A percentile compares a stretch with the other conserved stretches of the same genome.
Conservation (phyloP, 2,888 invertebrate species). For the Phengaris alcon region DNA sequence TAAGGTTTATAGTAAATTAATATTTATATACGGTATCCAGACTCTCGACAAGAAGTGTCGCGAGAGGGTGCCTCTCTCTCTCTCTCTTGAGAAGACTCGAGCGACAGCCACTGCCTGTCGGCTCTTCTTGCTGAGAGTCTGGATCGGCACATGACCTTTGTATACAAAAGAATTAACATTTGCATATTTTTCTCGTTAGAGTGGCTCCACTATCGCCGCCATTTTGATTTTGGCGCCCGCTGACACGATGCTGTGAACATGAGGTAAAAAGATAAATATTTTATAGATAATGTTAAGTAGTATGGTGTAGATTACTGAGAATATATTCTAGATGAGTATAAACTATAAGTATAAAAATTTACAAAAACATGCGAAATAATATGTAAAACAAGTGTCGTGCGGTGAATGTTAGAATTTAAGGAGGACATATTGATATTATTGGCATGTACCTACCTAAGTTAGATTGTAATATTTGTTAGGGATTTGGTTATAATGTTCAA, state of each 20-base stretch:
- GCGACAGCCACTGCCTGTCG: background rate
- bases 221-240: background rate
- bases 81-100: background rate
- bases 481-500: background rate
- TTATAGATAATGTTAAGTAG: background rate
- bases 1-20: background rate
- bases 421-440: background rate
- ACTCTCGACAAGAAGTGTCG: background rate
- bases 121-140: background rate
- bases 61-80: background rate
- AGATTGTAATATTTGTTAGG: background rate
- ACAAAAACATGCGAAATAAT: background rate
- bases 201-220: slow-evolving; percentile 8
- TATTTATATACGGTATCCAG: background rate
- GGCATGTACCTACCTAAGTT: background rate
- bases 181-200: slow-evolving; percentile 2
- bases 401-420: background rate
- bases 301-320: background rate
- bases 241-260: background rate
- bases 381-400: background rate
- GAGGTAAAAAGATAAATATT: background rate
- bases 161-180: background rate
- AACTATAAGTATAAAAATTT: background rate
- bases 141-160: background rate
- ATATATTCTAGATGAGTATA: background rate